Evolutionary conservation across 2,888 invertebrate genomes (phyloP).

Genomic region (Bombylius discolor): DNA sequence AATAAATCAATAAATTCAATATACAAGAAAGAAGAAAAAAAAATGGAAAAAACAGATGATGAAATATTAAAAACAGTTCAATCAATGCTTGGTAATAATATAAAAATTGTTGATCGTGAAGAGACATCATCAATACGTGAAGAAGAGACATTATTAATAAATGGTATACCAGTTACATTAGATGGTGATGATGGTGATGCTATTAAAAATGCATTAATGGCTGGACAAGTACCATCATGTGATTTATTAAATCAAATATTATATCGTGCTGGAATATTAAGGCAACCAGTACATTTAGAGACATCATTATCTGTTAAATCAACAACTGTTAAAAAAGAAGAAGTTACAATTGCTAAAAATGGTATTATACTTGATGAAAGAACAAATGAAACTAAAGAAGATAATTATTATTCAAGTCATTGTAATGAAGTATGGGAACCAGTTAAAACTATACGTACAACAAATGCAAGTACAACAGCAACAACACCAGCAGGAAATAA

Average conservation of each 20-base stretch:
- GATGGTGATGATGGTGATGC: constrained; percentile 55
- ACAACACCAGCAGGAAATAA: constrained; percentile 1
- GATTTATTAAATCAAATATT: constrained; percentile 56
- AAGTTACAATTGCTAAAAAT: constrained; percentile 52
- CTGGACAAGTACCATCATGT: constrained; percentile 56
- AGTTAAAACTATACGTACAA: constrained; percentile 16
- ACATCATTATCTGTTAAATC: constrained; percentile 58
- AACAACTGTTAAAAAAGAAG: constrained; percentile 55
- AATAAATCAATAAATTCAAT: too few species aligned
- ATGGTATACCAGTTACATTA: constrained; percentile 53
- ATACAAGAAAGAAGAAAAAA: background rate
- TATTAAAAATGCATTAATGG: constrained; percentile 53
- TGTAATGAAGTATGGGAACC: constrained; percentile 57
- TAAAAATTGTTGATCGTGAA: constrained; percentile 58
- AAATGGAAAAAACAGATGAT: constrained; percentile 44
- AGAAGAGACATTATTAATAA: constrained; percentile 57
- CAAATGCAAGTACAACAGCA: background rate
- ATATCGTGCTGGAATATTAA: constrained; percentile 49
- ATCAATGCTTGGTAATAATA: constrained; percentile 57
- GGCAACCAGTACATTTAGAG: constrained; percentile 56
- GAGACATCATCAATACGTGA: constrained; percentile 57
- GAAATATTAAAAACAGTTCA: constrained; percentile 63
- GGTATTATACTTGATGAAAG: constrained; percentile 57
- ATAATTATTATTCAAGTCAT: constrained; percentile 53
- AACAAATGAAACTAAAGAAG: constrained; percentile 55